Conservation (phyloP, 2,113 vertebrate genomes). For the Sturnira hondurensis region DNA sequence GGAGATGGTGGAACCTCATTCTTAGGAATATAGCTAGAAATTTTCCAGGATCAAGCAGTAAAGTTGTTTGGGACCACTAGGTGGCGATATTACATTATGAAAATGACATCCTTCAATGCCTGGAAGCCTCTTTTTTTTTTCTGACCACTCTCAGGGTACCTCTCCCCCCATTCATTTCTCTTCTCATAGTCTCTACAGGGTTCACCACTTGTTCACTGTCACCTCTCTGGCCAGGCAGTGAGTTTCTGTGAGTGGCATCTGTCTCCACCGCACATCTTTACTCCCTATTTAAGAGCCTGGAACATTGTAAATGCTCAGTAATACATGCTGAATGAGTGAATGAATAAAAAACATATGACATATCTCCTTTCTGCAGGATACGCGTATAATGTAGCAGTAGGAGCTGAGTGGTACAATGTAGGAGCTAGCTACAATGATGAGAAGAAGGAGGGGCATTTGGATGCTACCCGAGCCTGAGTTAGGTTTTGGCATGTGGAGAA, state of each 20-base stretch:
- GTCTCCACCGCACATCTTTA: neutral
- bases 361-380: neutral
- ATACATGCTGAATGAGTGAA: neutral
- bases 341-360: neutral
- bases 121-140: neutral
- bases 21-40: neutral
- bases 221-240: neutral
- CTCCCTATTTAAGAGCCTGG: neutral
- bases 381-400: neutral
- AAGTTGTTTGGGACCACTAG: constrained; percentile 34
- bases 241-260: neutral
- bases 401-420: neutral
- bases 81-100: constrained; percentile 28
- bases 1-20: neutral
- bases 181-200: neutral
- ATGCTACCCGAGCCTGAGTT: neutral
- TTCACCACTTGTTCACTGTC: neutral
- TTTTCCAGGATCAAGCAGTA: neutral
- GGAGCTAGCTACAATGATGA: neutral
- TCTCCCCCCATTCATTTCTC: neutral
- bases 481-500: neutral
- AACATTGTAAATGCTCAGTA: neutral
- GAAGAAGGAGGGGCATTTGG: neutral
- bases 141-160: neutral
- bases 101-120: neutral